Evolutionary conservation across 2,888 invertebrate species (phyloP).

Genomic region (Hoplodrina blanda): DNA sequence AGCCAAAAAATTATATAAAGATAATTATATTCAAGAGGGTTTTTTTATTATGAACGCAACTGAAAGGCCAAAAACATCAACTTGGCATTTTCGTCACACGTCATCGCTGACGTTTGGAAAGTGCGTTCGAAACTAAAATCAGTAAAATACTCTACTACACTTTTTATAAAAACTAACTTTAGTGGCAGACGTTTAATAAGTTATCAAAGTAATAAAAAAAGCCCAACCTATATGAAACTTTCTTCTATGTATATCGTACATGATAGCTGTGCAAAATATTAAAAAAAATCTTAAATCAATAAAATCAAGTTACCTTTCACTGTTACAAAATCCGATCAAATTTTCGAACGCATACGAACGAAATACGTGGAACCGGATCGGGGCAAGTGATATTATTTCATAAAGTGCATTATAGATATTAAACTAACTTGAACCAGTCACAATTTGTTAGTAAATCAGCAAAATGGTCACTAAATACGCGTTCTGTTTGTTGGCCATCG

Average conservation of each 20-base stretch:
- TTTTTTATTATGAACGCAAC: slow-evolving; percentile 68
- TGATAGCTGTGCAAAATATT: too few relatives aligned
- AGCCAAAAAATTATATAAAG: too few relatives aligned
- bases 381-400: background rate
- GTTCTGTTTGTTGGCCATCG: slow-evolving; percentile 75
- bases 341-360: slow-evolving; percentile 55
- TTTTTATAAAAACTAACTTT: background rate
- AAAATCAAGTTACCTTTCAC: slow-evolving; percentile 1
- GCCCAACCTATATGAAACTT: fast-evolving
- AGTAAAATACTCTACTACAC: fast-evolving
- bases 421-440: slow-evolving; percentile 68
- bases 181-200: background rate
- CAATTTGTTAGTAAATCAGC: slow-evolving; percentile 69
- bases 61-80: slow-evolving; percentile 60
- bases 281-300: fast-evolving
- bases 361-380: slow-evolving; percentile 57
- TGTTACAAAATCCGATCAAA: background rate
- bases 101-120: slow-evolving; percentile 81
- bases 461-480: slow-evolving; percentile 87
- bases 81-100: slow-evolving; percentile 73
- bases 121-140: slow-evolving; percentile 69
- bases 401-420: slow-evolving; percentile 60
- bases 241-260: too few relatives aligned
- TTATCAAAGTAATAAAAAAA: background rate
- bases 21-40: too few relatives aligned